Conservation (phyloP, 2,797 vertebrate genomes). For the Scleropages formosus region DNA sequence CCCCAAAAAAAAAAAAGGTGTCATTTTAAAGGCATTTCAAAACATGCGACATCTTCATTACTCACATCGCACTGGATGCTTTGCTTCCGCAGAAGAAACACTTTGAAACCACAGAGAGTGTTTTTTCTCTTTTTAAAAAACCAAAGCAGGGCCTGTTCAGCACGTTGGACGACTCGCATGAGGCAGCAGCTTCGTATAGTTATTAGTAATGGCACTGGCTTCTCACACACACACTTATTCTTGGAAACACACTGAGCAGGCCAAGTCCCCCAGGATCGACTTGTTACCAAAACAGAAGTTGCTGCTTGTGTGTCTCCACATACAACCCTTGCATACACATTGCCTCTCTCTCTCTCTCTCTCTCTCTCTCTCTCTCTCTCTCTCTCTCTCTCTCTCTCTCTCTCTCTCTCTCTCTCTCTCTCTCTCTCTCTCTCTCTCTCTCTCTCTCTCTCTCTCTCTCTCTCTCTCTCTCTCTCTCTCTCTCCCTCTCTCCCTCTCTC, state of each 20-base stretch:
- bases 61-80: background rate
- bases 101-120: constrained; percentile 2
- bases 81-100: background rate
- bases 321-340: constrained; percentile 10
- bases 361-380: no score
- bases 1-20: background rate
- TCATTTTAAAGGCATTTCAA: background rate
- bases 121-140: background rate
- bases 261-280: constrained; percentile 18
- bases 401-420: background rate
- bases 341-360: background rate
- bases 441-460: background rate
- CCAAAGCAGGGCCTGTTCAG: background rate
- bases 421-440: background rate
- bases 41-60: background rate
- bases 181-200: background rate
- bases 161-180: background rate
- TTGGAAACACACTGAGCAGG: constrained; percentile 17
- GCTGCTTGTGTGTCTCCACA: constrained; percentile 12
- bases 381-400: background rate
- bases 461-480: background rate
- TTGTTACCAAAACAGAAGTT: constrained; percentile 34
- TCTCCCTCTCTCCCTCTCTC: background rate
- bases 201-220: background rate
- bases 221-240: constrained; percentile 12